Evolutionary conservation across 2,797 vertebrate genomes (phyloP).

Genomic region (Dryobates pubescens): DNA sequence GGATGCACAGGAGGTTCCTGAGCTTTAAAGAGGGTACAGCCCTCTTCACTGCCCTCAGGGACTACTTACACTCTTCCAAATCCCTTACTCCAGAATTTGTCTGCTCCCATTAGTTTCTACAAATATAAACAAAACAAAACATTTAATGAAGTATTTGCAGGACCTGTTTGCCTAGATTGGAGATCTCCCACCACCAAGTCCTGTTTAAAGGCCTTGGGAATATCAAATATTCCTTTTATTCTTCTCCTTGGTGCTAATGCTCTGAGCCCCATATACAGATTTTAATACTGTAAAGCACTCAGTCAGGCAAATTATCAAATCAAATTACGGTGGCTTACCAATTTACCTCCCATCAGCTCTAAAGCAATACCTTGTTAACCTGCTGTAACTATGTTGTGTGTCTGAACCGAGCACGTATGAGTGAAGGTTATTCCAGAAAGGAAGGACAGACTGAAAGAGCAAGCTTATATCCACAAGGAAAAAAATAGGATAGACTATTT

Average conservation of each 20-base stretch:
- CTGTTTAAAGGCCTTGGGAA: neutral
- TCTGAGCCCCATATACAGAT: neutral
- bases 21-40: neutral
- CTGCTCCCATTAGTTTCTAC: neutral
- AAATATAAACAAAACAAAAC: neutral
- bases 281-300: slow-evolving; percentile 21
- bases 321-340: slow-evolving; percentile 6
- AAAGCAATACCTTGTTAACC: slow-evolving; percentile 46
- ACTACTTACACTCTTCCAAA: neutral
- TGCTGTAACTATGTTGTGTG: neutral
- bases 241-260: neutral
- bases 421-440: slow-evolving; percentile 53
- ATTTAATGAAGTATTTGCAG: neutral
- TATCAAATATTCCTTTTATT: neutral
- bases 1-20: neutral
- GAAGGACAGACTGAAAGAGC: slow-evolving; percentile 32
- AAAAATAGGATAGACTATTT: slow-evolving; percentile 16
- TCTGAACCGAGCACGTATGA: slow-evolving; percentile 14
- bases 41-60: neutral
- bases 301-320: slow-evolving; percentile 34
- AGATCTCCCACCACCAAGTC: neutral
- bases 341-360: slow-evolving; percentile 40
- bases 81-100: neutral
- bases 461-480: slow-evolving; percentile 24
- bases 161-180: neutral